phyloP scores from a whole-genome alignment of 2,113 vertebrate genomes.

The Austrofundulus limnaeus region DNA sequence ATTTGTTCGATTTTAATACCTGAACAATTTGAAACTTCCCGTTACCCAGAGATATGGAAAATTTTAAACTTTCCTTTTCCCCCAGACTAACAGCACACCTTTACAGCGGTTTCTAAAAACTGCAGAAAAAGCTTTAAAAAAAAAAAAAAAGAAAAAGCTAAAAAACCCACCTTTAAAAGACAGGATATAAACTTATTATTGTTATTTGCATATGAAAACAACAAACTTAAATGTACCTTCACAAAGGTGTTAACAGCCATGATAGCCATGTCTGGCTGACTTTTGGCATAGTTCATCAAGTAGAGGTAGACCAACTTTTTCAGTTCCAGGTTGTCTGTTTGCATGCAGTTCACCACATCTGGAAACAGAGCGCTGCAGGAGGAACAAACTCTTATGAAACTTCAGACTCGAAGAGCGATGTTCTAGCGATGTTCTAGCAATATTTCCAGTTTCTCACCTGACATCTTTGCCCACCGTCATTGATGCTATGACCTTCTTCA shows the following conservation, averaged over 20 bases:
- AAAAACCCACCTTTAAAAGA: neutral
- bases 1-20: neutral
- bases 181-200: neutral
- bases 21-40: neutral
- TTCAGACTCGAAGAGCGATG: neutral
- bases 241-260: slow-evolving; percentile 99
- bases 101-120: too few species aligned
- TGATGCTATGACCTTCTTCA: slow-evolving; percentile 98
- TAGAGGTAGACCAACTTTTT: slow-evolving; percentile 99
- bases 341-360: slow-evolving; percentile 99
- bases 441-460: slow-evolving; percentile 78
- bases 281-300: slow-evolving; percentile 99
- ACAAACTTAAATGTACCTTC: slow-evolving; percentile 80
- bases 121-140: neutral
- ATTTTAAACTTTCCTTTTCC: neutral
- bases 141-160: neutral
- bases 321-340: slow-evolving; percentile 97
- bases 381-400: neutral
- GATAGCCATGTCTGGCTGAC: slow-evolving; percentile 99
- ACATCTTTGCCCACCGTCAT: slow-evolving; percentile 99
- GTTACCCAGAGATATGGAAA: neutral
- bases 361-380: slow-evolving; percentile 90
- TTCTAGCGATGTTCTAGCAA: neutral
- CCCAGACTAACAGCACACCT: neutral
- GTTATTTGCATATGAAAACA: neutral